Percentiles rank a stretch among this genome's conserved stretches.
phyloP scores from a whole-genome alignment of 2,797 vertebrate species.

The Austrolebias charrua region DNA sequence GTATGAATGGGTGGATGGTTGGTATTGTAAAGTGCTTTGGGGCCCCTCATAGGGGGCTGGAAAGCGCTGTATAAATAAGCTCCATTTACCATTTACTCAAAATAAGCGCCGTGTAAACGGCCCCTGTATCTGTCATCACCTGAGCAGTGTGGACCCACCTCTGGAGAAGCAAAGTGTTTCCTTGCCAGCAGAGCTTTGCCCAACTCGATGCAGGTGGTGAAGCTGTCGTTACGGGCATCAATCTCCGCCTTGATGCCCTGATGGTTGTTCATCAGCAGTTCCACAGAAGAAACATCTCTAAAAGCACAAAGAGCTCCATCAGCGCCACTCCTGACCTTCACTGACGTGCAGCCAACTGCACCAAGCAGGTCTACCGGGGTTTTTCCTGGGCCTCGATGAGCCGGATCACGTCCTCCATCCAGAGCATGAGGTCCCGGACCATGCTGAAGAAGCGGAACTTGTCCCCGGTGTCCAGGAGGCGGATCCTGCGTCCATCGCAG shows the following conservation, averaged over 20 bases:
- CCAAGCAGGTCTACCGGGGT: slow-evolving; percentile 81
- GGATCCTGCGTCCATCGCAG: slow-evolving; percentile 86
- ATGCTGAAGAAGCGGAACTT: slow-evolving; percentile 98
- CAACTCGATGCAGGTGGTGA: slow-evolving; percentile 93
- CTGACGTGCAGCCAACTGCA: fast-evolving
- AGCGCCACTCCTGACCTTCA: background rate
- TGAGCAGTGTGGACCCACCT: slow-evolving; percentile 76
- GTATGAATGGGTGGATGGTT: too few species aligned
- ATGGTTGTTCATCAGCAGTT: slow-evolving; percentile 98
- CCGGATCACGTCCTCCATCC: slow-evolving; percentile 97
- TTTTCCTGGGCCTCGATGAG: slow-evolving; percentile 96
- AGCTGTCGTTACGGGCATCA: slow-evolving; percentile 95
- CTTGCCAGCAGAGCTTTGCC: slow-evolving; percentile 93
- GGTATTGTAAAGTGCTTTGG: too few species aligned
- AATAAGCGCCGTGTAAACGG: too few species aligned
- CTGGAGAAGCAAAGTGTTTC: slow-evolving; percentile 93
- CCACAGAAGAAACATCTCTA: slow-evolving; percentile 95
- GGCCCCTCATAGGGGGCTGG: too few species aligned
- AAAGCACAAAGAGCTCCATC: background rate
- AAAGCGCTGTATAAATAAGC: too few species aligned
- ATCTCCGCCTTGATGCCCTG: slow-evolving; percentile 98
- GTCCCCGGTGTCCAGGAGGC: slow-evolving; percentile 88
- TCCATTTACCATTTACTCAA: too few species aligned
- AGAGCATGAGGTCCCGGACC: slow-evolving; percentile 96
- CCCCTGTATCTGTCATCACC: too few species aligned